Conservation (phyloP, 2,797 vertebrate genomes). For the Clarias fuscus region DNA sequence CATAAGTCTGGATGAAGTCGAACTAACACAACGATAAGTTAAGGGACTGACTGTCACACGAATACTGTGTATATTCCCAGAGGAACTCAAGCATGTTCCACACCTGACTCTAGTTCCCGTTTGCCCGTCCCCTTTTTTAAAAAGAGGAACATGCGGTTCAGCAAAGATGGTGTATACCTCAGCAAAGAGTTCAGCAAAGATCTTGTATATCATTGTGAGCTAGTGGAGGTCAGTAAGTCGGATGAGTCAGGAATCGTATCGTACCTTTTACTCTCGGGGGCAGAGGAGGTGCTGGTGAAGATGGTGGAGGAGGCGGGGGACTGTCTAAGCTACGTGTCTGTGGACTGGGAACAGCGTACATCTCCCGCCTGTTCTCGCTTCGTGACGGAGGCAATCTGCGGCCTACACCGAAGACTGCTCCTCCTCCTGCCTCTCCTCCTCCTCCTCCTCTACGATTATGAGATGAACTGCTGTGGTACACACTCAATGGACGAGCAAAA, state of each 20-base stretch:
- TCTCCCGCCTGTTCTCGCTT: slow-evolving; percentile 64
- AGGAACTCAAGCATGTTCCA: too few relatives aligned
- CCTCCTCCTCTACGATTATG: slow-evolving; percentile 40
- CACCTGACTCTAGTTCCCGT: too few relatives aligned
- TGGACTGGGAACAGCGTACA: slow-evolving; percentile 25
- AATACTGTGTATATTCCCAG: too few relatives aligned
- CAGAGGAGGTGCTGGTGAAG: slow-evolving; percentile 74
- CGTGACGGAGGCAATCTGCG: slow-evolving; percentile 69
- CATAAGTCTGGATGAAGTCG: too few relatives aligned
- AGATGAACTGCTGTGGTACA: slow-evolving; percentile 61
- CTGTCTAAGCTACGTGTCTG: slow-evolving; percentile 59
- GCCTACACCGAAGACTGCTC: slow-evolving; percentile 67
- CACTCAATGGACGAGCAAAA: slow-evolving; percentile 68
- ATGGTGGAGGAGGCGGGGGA: slow-evolving; percentile 66
- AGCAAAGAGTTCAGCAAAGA: background rate
- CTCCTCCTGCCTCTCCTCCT: slow-evolving; percentile 43
- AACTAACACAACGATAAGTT: too few relatives aligned
- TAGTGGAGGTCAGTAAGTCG: background rate
- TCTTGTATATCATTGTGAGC: background rate
- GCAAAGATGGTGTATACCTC: background rate
- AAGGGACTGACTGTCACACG: too few relatives aligned
- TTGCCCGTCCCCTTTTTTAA: background rate
- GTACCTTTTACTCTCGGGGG: slow-evolving; percentile 74
- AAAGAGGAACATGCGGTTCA: background rate
- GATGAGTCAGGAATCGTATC: background rate